phyloP scores from a whole-genome alignment of 2,888 invertebrate species.

The Dugesia japonica region DNA sequence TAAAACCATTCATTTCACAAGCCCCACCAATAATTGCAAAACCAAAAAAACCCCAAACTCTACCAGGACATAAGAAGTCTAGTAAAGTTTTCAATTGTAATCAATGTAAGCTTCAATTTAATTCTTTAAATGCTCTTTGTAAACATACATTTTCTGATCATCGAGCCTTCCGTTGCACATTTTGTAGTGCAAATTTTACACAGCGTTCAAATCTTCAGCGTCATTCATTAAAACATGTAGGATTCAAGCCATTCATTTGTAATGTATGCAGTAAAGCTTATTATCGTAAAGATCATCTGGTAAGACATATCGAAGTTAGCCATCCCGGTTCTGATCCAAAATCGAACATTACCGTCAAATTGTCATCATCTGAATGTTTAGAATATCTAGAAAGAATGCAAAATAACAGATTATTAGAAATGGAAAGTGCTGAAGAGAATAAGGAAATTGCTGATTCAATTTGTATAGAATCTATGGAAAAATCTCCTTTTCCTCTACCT shows the following conservation, averaged over 20 bases:
- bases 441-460: neutral
- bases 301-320: slow-evolving; percentile 35
- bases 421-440: neutral
- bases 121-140: slow-evolving; percentile 31
- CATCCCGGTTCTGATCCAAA: slow-evolving; percentile 34
- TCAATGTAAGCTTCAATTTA: slow-evolving; percentile 33
- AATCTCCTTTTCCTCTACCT: neutral
- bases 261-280: slow-evolving; percentile 34
- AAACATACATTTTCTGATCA: slow-evolving; percentile 35
- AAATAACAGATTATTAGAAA: neutral
- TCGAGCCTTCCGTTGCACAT: slow-evolving; percentile 34
- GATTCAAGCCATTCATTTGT: slow-evolving; percentile 35
- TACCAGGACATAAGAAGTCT: neutral
- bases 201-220: slow-evolving; percentile 35
- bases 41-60: neutral
- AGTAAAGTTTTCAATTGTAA: slow-evolving; percentile 32
- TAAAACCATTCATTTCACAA: neutral
- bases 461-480: neutral
- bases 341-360: slow-evolving; percentile 31
- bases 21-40: neutral
- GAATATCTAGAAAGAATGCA: slow-evolving; percentile 34
- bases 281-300: slow-evolving; percentile 35
- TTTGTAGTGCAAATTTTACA: slow-evolving; percentile 34
- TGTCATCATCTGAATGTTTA: slow-evolving; percentile 35
- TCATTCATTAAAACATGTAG: slow-evolving; percentile 35